phyloP scores from a whole-genome alignment of 2,113 vertebrate species.

The Eonycteris spelaea region DNA sequence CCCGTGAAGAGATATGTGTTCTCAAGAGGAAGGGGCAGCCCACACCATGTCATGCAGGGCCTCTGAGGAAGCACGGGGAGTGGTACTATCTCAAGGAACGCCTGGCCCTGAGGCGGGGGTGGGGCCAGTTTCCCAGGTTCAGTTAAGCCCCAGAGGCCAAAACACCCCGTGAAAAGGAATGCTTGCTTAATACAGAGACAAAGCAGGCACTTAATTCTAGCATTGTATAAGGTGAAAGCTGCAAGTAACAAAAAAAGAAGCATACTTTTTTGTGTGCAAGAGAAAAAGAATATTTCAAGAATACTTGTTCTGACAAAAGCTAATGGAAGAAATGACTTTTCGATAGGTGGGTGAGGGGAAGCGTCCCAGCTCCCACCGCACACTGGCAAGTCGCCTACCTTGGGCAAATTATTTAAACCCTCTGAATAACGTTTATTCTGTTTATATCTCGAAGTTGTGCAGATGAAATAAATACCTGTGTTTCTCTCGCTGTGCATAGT shows the following conservation, averaged over 20 bases:
- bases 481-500: not conserved
- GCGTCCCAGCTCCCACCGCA: not conserved
- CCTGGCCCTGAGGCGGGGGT: not conserved
- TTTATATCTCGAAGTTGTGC: not conserved
- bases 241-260: not conserved
- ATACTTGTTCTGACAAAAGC: not conserved
- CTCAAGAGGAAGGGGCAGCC: not conserved
- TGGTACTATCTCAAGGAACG: not conserved
- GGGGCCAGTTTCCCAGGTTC: not conserved
- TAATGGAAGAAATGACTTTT: not conserved
- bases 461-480: not conserved
- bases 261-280: not conserved
- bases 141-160: not conserved
- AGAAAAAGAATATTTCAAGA: not conserved
- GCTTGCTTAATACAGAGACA: not conserved
- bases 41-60: not conserved
- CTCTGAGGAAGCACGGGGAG: not conserved
- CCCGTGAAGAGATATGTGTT: not conserved
- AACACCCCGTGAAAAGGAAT: not conserved
- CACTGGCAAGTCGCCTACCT: not conserved
- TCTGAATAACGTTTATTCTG: not conserved
- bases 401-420: not conserved
- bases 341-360: not conserved
- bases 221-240: not conserved
- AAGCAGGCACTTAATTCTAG: not conserved